Conservation (phyloP, 2,113 vertebrate genomes). For the Leuciscus idus region DNA sequence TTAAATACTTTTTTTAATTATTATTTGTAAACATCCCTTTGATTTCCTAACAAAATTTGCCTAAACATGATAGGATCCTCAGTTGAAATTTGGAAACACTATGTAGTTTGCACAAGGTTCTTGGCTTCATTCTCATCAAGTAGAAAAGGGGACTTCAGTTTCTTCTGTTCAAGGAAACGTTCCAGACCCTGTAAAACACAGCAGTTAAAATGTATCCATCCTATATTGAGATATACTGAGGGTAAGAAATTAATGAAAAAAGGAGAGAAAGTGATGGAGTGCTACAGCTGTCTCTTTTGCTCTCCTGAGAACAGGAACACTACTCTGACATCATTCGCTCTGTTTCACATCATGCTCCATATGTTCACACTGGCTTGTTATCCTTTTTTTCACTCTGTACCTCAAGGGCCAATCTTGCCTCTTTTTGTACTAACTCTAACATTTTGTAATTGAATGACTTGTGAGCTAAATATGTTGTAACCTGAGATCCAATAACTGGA, state of each 20-base stretch:
- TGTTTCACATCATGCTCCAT: slow-evolving; percentile 9
- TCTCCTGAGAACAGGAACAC: slow-evolving; percentile 5
- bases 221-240: not conserved
- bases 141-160: slow-evolving; percentile 77
- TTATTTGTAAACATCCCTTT: slow-evolving; percentile 9
- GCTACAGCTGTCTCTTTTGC: slow-evolving; percentile 18
- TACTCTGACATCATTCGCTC: slow-evolving; percentile 1
- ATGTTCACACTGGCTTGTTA: not conserved
- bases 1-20: no score
- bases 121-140: slow-evolving; percentile 72
- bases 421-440: not conserved
- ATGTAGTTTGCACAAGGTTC: slow-evolving; percentile 56
- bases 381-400: not conserved
- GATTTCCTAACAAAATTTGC: not conserved
- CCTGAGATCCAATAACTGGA: not conserved
- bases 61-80: not conserved
- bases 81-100: not conserved
- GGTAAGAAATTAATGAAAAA: not conserved
- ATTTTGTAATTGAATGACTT: not conserved
- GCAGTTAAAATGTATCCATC: not conserved
- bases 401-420: not conserved
- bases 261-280: slow-evolving; percentile 2
- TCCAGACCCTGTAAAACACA: slow-evolving; percentile 82
- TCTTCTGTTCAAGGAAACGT: slow-evolving; percentile 74
- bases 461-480: not conserved